Base-by-base conservation (phyloP, 2,797 vertebrate genomes). In the Chelon labrosus region DNA sequence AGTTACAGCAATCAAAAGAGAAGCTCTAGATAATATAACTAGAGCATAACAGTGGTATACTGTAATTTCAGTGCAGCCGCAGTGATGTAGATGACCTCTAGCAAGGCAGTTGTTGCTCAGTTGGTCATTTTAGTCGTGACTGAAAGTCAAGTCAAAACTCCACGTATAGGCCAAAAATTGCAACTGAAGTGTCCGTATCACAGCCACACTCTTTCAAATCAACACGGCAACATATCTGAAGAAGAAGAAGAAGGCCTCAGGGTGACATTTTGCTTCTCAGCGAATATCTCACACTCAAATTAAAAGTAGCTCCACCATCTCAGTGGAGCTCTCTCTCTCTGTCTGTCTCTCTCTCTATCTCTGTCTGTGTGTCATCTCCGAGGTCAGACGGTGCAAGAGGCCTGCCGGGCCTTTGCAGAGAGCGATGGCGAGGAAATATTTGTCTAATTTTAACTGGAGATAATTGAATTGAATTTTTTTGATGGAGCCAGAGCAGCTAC, bases 401-500 rank as follows among this genome's bases (percentile, higher is more conserved):
- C 55, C 73, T 59, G 46, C 51, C 6, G 3, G 73, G 73, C 70
- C 72, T 81, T 85, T 59, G 68, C 31, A 31, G 72, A 70, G 51
- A 85, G 77, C 47, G 70, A 83, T 78, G 79, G 84, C 55, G 91
- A 82, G 77, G 81, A 84, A 84, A 90, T 94, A 86, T 91, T 87
- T 89, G 83, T 90, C 91, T 92, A 90, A 92, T 91, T 91, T 92
- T 92, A 92, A 85, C 89, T 73, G 79, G 78, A 82, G 89, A 87
- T 93, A 91, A 93, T 91, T 91, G 80, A 92, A 91, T 88, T 90
- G 2, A 3, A 2, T 7, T 31, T 31, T 31, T 31, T 31, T 44
- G 80, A 87, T 88, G 50, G 78, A 55, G 65, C 70, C 57, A 78
- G 82, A 87, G 84, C 77, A 82, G 90, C 78, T 72, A 56, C 19